phyloP scores from a whole-genome alignment of 2,797 vertebrate species.

The Vespertilio murinus region DNA sequence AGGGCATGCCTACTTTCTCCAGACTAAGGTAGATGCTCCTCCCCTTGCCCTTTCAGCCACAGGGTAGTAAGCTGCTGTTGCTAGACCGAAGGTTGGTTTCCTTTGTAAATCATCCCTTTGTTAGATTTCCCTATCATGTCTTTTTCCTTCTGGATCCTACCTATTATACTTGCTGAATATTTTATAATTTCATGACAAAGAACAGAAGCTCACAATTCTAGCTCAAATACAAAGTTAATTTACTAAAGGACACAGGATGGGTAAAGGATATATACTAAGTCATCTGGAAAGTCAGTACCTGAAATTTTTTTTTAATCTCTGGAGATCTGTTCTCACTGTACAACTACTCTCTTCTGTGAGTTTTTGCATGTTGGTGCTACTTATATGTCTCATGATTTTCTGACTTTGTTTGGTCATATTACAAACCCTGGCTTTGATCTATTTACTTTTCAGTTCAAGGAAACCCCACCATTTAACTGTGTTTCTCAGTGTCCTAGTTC shows the following conservation, averaged over 20 bases:
- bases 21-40: not conserved
- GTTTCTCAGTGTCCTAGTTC: constrained; percentile 5
- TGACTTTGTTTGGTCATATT: not conserved
- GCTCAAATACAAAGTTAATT: not conserved
- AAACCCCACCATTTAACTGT: not conserved
- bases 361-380: not conserved
- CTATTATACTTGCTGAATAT: not conserved
- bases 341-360: not conserved
- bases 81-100: not conserved
- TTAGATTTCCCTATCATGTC: not conserved
- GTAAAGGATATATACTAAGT: not conserved
- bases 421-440: not conserved
- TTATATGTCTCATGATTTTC: not conserved
- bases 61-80: not conserved
- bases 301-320: not conserved
- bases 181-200: not conserved
- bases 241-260: not conserved
- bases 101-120: not conserved
- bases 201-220: not conserved
- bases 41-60: not conserved
- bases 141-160: not conserved
- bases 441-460: constrained; percentile 8
- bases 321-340: not conserved
- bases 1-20: not conserved
- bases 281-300: not conserved